Conservation (phyloP, 2,797 vertebrate species). For the Enteromius radiatus region DNA sequence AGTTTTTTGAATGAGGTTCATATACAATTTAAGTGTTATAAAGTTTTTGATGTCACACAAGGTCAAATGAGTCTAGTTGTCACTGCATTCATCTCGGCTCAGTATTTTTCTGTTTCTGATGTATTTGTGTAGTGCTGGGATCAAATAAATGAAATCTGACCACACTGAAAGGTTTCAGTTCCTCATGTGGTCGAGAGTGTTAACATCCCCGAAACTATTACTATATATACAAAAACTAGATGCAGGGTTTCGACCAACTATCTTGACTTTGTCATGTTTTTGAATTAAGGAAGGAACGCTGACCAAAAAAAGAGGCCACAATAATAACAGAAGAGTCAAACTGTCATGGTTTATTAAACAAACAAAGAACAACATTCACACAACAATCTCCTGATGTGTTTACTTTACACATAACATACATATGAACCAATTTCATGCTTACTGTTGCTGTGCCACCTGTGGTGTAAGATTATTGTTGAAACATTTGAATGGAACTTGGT, state of each 20-base stretch:
- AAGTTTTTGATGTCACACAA: not conserved
- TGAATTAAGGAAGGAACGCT: not conserved
- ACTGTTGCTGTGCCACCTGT: constrained; percentile 1
- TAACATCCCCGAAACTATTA: constrained; percentile 52
- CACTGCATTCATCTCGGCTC: not conserved
- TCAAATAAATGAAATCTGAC: not conserved
- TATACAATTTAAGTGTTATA: not conserved
- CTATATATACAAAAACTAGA: constrained; percentile 12
- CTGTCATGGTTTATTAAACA: constrained; percentile 42
- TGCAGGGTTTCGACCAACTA: constrained; percentile 20
- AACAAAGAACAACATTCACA: not conserved
- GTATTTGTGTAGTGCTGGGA: not conserved
- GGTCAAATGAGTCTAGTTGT: not conserved
- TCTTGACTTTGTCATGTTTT: not conserved
- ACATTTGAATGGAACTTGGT: constrained; percentile 13
- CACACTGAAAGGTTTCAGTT: constrained; percentile 54
- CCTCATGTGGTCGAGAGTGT: constrained; percentile 50
- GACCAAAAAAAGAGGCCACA: constrained; percentile 5
- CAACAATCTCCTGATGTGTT: not conserved
- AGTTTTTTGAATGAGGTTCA: not conserved
- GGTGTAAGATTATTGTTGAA: not conserved
- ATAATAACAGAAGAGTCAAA: not conserved
- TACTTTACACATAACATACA: not conserved
- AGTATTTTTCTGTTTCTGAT: not conserved
- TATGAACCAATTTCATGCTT: not conserved